Conservation (phyloP, 2,797 vertebrate species). For the Channallabes apus region DNA sequence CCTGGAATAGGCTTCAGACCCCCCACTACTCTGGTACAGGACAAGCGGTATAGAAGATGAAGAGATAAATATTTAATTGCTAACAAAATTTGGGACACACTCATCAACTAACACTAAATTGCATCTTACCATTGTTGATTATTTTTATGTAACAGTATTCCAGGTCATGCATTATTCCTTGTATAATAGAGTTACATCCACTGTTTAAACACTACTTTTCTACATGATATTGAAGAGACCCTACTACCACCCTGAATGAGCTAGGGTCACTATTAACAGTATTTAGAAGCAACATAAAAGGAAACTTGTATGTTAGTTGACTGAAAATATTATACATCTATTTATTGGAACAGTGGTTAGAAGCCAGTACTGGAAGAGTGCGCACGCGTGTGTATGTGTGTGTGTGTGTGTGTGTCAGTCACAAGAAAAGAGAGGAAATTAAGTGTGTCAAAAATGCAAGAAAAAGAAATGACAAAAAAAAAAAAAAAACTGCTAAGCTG, state of each 20-base stretch:
- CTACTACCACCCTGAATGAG: background rate
- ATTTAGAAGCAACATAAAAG: background rate
- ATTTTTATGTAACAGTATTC: background rate
- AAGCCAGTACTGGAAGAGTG: background rate
- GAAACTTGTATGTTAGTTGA: background rate
- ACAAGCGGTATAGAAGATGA: no score
- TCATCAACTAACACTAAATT: background rate
- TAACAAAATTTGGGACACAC: background rate
- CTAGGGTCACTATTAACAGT: background rate
- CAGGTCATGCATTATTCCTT: background rate
- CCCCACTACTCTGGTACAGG: no score
- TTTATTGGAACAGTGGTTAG: background rate
- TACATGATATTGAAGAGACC: background rate
- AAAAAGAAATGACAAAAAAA: slow-evolving; percentile 1
- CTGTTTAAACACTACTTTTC: background rate
- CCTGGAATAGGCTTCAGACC: no score
- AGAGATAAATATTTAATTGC: no score
- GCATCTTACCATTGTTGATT: no score
- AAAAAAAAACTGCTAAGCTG: slow-evolving; percentile 25
- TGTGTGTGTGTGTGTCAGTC: background rate
- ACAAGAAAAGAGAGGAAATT: slow-evolving; percentile 9
- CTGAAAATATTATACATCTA: background rate
- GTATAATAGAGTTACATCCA: background rate
- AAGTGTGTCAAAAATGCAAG: background rate
- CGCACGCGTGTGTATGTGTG: background rate